Evolutionary conservation across 2,888 invertebrate genomes (phyloP).

Genomic region (Cephus pygmeus): DNA sequence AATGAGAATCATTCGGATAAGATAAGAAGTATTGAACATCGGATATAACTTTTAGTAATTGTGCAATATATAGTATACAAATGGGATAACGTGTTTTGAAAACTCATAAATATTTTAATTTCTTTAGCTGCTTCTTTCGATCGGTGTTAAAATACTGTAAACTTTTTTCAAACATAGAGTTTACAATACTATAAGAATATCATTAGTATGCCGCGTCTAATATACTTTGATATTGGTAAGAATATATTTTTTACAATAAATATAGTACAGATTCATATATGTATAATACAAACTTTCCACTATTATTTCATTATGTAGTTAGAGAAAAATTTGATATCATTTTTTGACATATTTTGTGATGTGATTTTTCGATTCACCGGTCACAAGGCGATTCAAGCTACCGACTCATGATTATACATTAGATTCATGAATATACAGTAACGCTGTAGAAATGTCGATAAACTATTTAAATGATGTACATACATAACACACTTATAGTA

Average conservation of each 20-base stretch:
- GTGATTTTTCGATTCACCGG: too few relatives aligned
- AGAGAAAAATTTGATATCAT: neutral
- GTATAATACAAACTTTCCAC: neutral
- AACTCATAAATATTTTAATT: neutral
- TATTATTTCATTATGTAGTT: neutral
- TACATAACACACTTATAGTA: too few relatives aligned
- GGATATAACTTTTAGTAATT: constrained; percentile 18
- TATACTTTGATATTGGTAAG: neutral
- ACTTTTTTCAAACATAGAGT: neutral
- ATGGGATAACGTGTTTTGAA: neutral
- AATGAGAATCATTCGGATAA: constrained; percentile 23
- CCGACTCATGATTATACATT: too few relatives aligned
- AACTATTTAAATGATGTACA: too few relatives aligned
- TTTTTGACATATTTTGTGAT: too few relatives aligned
- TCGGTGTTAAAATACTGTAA: neutral
- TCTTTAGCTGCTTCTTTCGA: neutral
- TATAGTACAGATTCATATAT: neutral
- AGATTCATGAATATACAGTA: too few relatives aligned
- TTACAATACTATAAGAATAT: neutral
- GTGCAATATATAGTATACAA: constrained; percentile 10
- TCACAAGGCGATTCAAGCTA: too few relatives aligned
- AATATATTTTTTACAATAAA: neutral
- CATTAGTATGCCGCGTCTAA: neutral
- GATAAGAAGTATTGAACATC: constrained; percentile 29
- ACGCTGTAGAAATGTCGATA: too few relatives aligned